Evolutionary conservation across 2,797 vertebrate genomes (phyloP).

Genomic region (Podargus strigoides): DNA sequence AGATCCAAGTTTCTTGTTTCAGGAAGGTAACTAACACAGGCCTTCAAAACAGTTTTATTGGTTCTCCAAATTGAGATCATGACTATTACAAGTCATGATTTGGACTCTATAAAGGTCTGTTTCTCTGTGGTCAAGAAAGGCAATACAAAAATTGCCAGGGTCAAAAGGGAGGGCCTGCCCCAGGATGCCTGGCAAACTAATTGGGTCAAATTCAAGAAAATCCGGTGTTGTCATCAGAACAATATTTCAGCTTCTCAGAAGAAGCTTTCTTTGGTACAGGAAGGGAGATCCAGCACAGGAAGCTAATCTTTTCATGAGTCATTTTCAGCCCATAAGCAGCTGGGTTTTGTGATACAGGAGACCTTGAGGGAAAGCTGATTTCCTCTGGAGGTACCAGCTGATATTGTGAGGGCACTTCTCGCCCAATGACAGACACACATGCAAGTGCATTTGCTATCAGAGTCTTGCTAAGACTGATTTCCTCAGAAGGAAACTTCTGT

Average conservation of each 20-base stretch:
- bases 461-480: not conserved
- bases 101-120: not conserved
- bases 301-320: not conserved
- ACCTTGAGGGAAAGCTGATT: not conserved
- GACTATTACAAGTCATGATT: not conserved
- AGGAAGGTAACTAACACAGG: not conserved
- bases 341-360: not conserved
- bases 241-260: not conserved
- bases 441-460: not conserved
- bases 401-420: not conserved
- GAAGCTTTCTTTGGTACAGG: not conserved
- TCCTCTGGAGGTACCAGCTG: accelerated
- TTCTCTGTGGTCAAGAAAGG: not conserved
- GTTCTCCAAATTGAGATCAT: not conserved
- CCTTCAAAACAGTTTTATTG: not conserved
- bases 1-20: not conserved
- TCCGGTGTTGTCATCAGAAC: not conserved
- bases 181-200: not conserved
- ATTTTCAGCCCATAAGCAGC: not conserved
- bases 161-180: not conserved
- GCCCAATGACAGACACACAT: not conserved
- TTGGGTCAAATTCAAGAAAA: not conserved
- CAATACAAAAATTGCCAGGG: not conserved
- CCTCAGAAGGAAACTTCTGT: not conserved
- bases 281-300: not conserved